Conservation (phyloP, 2,888 invertebrate species). For the Eutolmus rufibarbis region DNA sequence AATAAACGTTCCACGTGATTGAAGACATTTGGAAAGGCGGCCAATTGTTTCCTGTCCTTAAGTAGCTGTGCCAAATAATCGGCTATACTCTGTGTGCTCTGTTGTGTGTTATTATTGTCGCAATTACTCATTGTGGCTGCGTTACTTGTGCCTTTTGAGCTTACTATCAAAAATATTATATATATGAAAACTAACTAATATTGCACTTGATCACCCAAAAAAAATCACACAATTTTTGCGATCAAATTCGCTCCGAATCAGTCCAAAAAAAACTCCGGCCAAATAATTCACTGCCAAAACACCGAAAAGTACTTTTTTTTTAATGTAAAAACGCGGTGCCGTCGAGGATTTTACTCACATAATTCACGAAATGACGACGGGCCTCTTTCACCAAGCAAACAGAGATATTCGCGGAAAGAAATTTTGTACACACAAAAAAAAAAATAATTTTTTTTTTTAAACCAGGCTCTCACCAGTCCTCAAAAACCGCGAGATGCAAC, state of each 20-base stretch:
- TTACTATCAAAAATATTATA: not conserved
- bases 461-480: constrained; percentile 3
- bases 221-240: not conserved
- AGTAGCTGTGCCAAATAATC: constrained; percentile 99
- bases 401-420: not conserved
- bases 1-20: constrained; percentile 98
- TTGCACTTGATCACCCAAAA: constrained; percentile 1
- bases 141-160: constrained; percentile 1
- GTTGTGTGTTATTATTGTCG: constrained; percentile 61
- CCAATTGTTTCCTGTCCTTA: constrained; percentile 99
- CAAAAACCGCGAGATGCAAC: not conserved
- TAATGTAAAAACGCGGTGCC: not conserved
- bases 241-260: not conserved
- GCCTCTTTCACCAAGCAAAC: not conserved
- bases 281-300: not conserved
- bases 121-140: constrained; percentile 60
- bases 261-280: not conserved
- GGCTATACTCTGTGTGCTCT: constrained; percentile 95
- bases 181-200: not conserved
- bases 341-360: constrained; percentile 10
- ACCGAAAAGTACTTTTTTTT: not conserved
- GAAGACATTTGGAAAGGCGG: constrained; percentile 99
- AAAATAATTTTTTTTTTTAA: not conserved
- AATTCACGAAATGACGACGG: not conserved
- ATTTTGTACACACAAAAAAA: not conserved